Evolutionary conservation across 2,888 invertebrate species (phyloP).

Genomic region (Cheiracanthium punctorium): DNA sequence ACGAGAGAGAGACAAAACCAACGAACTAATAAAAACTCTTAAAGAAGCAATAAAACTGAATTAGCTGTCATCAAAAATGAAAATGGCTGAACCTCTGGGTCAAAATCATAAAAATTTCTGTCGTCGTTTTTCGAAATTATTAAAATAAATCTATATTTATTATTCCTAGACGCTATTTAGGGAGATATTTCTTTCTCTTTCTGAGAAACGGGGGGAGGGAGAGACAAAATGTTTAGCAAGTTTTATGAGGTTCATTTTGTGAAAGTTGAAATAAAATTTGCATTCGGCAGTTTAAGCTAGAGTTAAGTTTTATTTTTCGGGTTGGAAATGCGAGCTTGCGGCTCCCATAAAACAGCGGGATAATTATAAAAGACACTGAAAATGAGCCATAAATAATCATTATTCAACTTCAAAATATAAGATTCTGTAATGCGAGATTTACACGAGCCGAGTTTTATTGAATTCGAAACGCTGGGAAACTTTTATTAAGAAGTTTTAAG

Average conservation of each 20-base stretch:
- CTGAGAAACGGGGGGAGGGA: too few relatives aligned
- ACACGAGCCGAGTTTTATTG: background rate
- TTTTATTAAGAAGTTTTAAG: background rate
- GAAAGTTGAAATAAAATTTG: background rate
- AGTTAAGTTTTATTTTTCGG: background rate
- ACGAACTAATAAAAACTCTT: too few relatives aligned
- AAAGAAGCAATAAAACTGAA: background rate
- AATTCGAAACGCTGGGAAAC: background rate
- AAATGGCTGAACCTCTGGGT: background rate
- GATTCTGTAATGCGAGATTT: background rate
- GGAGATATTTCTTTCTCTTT: background rate
- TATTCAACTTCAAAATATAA: background rate
- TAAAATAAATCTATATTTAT: constrained; percentile 4
- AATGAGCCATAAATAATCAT: background rate
- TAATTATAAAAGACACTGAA: background rate
- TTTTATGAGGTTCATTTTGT: background rate
- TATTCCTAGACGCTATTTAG: background rate
- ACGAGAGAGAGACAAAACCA: too few relatives aligned
- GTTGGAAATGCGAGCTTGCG: background rate
- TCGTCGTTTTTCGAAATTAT: background rate
- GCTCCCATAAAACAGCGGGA: background rate
- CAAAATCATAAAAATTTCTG: background rate
- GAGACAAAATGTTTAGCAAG: background rate
- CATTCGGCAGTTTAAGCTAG: background rate
- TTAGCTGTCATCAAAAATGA: background rate